Evolutionary conservation across 2,888 invertebrate genomes (phyloP).

Genomic region (Synanthedon vespiformis): DNA sequence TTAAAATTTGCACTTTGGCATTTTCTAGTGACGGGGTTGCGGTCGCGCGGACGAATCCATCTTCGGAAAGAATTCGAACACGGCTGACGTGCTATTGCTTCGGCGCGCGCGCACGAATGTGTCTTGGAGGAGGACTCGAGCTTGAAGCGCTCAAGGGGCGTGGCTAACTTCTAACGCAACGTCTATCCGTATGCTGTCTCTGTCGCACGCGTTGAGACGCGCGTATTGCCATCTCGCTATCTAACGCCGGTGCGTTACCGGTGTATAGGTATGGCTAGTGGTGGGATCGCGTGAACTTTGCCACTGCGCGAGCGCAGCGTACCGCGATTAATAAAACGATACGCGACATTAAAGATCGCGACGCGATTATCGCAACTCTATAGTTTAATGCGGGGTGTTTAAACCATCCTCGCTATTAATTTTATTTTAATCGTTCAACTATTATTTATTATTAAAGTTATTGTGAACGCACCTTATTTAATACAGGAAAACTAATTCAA

Average conservation of each 20-base stretch:
- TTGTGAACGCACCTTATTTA: too few species aligned
- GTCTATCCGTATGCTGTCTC: constrained; percentile 46
- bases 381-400: constrained; percentile 21
- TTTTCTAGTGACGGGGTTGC: constrained; percentile 13
- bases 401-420: background rate
- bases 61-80: constrained; percentile 22
- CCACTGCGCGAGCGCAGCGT: constrained; percentile 40
- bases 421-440: background rate
- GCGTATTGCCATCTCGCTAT: constrained; percentile 29
- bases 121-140: constrained; percentile 55
- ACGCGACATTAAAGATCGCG: constrained; percentile 57
- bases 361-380: constrained; percentile 42
- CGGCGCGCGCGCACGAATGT: constrained; percentile 68
- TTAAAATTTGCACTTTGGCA: background rate
- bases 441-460: too few species aligned
- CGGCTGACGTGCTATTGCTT: constrained; percentile 39
- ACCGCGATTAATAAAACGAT: constrained; percentile 55
- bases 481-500: too few species aligned
- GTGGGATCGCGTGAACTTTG: constrained; percentile 66
- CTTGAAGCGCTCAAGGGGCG: constrained; percentile 48
- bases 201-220: constrained; percentile 10
- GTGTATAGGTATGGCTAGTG: constrained; percentile 25
- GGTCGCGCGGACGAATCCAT: constrained; percentile 45
- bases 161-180: constrained; percentile 64
- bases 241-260: constrained; percentile 58